Percentiles rank a stretch among this genome's conserved stretches.
phyloP scores from a whole-genome alignment of 2,113 vertebrate species.

The Typhlomys cinereus region DNA sequence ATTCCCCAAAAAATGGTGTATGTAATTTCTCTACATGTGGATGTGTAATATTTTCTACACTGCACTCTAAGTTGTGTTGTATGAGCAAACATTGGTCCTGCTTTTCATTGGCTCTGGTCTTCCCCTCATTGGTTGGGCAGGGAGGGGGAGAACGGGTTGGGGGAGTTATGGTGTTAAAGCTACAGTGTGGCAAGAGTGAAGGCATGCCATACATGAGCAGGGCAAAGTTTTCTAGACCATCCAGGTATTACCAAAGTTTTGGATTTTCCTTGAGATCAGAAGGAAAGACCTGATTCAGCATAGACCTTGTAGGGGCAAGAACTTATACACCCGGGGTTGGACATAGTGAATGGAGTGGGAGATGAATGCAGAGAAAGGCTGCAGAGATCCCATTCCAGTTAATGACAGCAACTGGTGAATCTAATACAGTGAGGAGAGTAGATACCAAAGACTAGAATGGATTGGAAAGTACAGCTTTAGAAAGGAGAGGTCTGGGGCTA shows the following conservation, averaged over 20 bases:
- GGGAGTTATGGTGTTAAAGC: too few species aligned
- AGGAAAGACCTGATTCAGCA: not conserved
- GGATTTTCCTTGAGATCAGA: not conserved
- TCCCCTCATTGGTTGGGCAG: accelerated
- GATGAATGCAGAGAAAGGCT: not conserved
- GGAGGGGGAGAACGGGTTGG: too few species aligned
- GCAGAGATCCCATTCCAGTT: not conserved
- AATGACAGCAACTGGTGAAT: not conserved
- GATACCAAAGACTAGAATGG: not conserved
- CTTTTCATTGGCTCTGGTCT: not conserved
- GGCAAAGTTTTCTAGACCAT: not conserved
- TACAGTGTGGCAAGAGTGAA: not conserved
- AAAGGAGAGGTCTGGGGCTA: too few species aligned
- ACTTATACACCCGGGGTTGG: not conserved
- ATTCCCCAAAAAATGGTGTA: not conserved
- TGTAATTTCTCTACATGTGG: not conserved
- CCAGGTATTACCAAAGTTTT: not conserved
- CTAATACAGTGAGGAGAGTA: not conserved
- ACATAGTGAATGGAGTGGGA: not conserved
- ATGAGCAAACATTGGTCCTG: not conserved
- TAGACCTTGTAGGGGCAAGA: not conserved
- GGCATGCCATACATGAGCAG: not conserved
- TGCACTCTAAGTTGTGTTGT: not conserved
- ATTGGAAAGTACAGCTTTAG: not conserved
- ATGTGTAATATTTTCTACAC: not conserved